Base-by-base conservation (phyloP, 92 coral and sea anemone genomes). In the Micromussa lordhowensis region DNA sequence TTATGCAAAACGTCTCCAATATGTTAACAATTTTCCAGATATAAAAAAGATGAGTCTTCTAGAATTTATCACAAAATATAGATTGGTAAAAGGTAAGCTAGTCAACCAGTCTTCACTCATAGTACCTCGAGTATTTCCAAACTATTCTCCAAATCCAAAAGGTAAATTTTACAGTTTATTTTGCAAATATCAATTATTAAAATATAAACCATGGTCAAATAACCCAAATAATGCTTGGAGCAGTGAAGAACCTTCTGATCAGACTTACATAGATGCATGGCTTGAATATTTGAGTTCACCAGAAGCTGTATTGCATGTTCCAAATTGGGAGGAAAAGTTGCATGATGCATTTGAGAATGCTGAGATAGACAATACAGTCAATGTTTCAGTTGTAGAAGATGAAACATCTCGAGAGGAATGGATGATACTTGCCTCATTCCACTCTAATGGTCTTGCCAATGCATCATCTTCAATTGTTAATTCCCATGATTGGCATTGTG, bases 121-220 rank as follows among this genome's bases (percentile, higher is more conserved):
- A 36, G 40, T 36, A 36, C 40, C 40, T 36, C 5, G 40, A 36
- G 40, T 36, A 36, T 36, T 36, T 36, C 40, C 40, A 36, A 36
- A 36, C 40, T 36, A 36, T 36, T 36, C 40, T 36, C n/a, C n/a
- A n/a, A n/a, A n/a, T n/a, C n/a, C n/a, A n/a, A n/a, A n/a, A n/a
- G n/a, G n/a, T n/a, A n/a, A 36, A 36, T 36, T 36, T 36, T 36
- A 36, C 40, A 36, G 40, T 36, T 36, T 36, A 36, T 36, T 36
- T 36, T 2, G n/a, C n/a, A 87, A 91, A 83, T 82, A 91, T 79
- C 91, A 91, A 77, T 75, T 87, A 64, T 53, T 91, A 64, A 91
- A 87, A 77, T 91, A 77, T 69, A 91, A 87, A 84, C 91, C 94
- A 82, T 91, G 94, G 91, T 38, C 85, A 86, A 87, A 91, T 87